phyloP scores from a whole-genome alignment of 92 coral and sea anemone species.

The Phymanthus crucifer region DNA sequence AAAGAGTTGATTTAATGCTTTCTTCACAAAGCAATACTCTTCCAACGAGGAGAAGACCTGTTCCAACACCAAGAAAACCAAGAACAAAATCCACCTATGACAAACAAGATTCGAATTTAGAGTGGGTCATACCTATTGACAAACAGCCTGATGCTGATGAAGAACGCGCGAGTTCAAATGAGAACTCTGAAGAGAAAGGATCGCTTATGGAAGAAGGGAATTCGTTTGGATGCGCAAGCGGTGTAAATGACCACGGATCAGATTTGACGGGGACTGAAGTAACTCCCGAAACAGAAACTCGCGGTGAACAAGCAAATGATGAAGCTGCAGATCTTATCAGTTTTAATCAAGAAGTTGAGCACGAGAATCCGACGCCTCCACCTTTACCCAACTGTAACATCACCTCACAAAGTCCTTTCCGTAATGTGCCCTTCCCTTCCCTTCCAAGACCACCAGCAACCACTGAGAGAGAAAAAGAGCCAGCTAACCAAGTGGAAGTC shows the following conservation, averaged over 20 bases:
- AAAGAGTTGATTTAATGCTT: background rate
- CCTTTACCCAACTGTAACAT: background rate
- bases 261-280: background rate
- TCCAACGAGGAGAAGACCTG: background rate
- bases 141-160: background rate
- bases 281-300: background rate
- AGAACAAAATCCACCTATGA: background rate
- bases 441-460: background rate
- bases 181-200: background rate
- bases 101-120: background rate
- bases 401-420: no score
- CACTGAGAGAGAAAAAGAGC: background rate
- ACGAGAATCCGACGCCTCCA: background rate
- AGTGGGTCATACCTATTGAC: background rate
- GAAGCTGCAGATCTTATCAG: background rate
- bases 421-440: background rate
- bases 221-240: no score
- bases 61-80: background rate
- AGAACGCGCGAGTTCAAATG: background rate
- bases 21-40: background rate
- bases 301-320: background rate
- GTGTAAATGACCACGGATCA: no score
- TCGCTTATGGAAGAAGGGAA: no score
- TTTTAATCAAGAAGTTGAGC: background rate
- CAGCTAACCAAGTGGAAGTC: background rate